Evolutionary conservation across 1,140 invertebrate genomes (phyloP), one percentile per base, ranked within the genome.

Genomic region (Neelides sp.): DNA sequence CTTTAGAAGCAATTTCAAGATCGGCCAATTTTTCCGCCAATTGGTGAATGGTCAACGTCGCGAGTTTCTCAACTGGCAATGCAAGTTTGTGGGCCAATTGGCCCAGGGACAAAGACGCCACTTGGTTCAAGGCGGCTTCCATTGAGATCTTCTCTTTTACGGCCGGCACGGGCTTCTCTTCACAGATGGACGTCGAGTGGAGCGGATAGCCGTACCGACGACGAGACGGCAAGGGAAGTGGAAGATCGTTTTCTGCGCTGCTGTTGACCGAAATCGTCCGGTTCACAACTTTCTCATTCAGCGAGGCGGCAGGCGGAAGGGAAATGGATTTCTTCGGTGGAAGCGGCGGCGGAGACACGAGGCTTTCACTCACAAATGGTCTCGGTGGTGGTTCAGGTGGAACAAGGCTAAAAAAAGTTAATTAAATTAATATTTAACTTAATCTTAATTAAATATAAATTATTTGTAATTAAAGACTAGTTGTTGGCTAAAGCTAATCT

Each of bases 21-120:
- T 15, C 2, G 50, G 80, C 76, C 7, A 88, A 70, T 65, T 82
- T 83, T 49, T 79, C 76, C 0, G 85, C 87, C 20, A 89, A 71
- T 66, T 89, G 83, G 12, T 84, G 82, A 36, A 90, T 67, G 0
- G 85, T 89, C 77, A 88, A 80, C 50, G 78, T 82, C 24, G 83
- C 84, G n/a, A 90, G 67, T 55, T 83, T 76, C 32, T 73, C 72
- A 0, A 83, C 75, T 0, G 81, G 82, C 61, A 89, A 82, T 48
- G 78, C 76, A 17, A 90, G 67, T 62, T 81, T 82, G 20, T 64
- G 59, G 0, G 85, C 83, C 51, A 89, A 66, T 42, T 90, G 82
- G 54, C 79, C 78, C 54, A 88, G 74, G 53, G 82, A 82, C 61
- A 83, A 76, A 3, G 82, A 81, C 8, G 85, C 80, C 27, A 89